Evolutionary conservation across 2,113 vertebrate species (phyloP).

Genomic region (Callionymus lyra): DNA sequence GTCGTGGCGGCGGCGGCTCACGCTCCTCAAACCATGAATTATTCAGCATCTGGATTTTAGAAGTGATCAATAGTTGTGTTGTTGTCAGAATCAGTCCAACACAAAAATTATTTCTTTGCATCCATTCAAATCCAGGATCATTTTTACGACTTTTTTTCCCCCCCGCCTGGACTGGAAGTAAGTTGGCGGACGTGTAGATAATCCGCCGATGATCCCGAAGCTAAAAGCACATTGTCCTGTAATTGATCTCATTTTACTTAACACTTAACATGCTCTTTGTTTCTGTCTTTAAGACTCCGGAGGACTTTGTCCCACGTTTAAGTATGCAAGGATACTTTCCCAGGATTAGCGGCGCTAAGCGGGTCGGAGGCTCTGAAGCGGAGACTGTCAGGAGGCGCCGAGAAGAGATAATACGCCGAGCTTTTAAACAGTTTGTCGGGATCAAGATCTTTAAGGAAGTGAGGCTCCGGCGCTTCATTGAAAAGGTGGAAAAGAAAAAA

Average conservation of each 20-base stretch:
- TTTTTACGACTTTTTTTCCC: too few species aligned
- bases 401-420: constrained; percentile 23
- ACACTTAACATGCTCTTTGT: constrained; percentile 40
- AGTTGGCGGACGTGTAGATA: too few species aligned
- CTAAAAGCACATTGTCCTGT: constrained; percentile 32
- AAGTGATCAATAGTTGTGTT: too few species aligned
- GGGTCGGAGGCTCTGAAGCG: constrained; percentile 32
- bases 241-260: constrained; percentile 43
- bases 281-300: constrained; percentile 26
- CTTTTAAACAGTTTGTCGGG: constrained; percentile 35
- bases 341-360: constrained; percentile 42
- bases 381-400: constrained; percentile 28
- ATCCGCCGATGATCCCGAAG: constrained; percentile 23
- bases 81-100: too few species aligned
- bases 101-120: too few species aligned
- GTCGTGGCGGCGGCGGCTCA: constrained; percentile 6
- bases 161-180: too few species aligned
- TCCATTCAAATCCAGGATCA: too few species aligned
- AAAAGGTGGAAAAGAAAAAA: background rate
- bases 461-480: background rate
- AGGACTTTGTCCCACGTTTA: constrained; percentile 42
- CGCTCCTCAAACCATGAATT: constrained; percentile 13
- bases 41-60: too few species aligned
- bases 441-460: constrained; percentile 19
- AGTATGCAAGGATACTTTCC: constrained; percentile 31